Base-by-base conservation (phyloP, 2,888 invertebrate genomes). In the Scaptodrosophila latifasciaeformis region DNA sequence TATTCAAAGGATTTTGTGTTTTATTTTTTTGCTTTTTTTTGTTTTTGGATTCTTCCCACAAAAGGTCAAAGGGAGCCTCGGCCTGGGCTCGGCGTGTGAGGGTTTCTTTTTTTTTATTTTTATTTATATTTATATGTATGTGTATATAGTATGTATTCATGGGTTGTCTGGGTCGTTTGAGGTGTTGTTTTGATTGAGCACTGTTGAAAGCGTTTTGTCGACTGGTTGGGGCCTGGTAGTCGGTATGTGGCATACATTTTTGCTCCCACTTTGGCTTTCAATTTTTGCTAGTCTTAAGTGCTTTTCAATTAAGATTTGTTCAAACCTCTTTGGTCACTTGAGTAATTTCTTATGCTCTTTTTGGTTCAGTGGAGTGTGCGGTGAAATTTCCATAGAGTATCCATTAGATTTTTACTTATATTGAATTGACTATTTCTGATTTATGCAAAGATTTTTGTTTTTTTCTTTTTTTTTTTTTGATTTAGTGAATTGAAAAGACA, bases 281-380 rank as follows among this genome's bases (percentile, higher is more conserved):
- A 9, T n/a, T 50, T 48, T 46, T n/a, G n/a, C 37, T 10, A 53
- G 49, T 43, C 58, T 63, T 62, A 72, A 72, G 78, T 72, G 72
- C 66, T 74, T 72, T 72, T 59, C 75, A 72, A 72, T 72, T 72
- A 72, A 60, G 57, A 24, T 24, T 24, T 24, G 24, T 3, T n/a
- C n/a, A n/a, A n/a, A n/a, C n/a, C 17, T 37, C 17, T 9, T 35
- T 37, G 37, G 37, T 17, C 24, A 7, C 2, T 37, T 10, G 3
- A 15, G 9, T 13, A 67, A 74, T 77, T 72, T 63, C 27, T 13
- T 50, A 74, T 72, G 77, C 78, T 55, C 55, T 77, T 70, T 77
- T 27, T 31, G 3, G 24, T 7, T 7, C 24, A 24, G 24, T 7
- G 24, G 24, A 24, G 24, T 24, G 4, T 24, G 24, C 7, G 24